Evolutionary conservation across 1,140 invertebrate species (phyloP), one percentile per base, ranked within the genome.

Genomic region (Musca vetustissima): DNA sequence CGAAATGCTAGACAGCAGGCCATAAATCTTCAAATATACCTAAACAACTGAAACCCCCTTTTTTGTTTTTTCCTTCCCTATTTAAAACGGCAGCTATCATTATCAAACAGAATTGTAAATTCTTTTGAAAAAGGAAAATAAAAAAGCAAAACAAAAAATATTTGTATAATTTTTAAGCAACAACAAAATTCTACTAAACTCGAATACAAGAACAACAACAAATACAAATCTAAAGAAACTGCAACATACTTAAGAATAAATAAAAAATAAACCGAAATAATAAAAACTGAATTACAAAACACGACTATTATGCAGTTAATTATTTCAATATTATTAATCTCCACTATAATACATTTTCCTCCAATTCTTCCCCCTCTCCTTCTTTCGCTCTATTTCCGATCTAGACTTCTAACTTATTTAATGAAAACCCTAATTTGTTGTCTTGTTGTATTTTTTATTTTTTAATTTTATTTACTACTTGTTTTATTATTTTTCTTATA

Each of bases 401-500:
- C 24, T 28, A 32, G 19, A 22, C 7, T 57, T 17, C 25, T 57
- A 57, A 57, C 8, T 28, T 57, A 57, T 57, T 57, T 4, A 7
- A 57, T n/a, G 13, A 28, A 57, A 53, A 19, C 9, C 11, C 4
- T 7, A 57, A 57, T 14, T 57, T 57, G 53, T 57, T 57, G 53
- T 57, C 53, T 57, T 57, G 53, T 57, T 57, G 53, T 57, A 55
- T n/a, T n/a, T n/a, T 28, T 25, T 57, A 28, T 57, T 57, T 57
- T 28, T 24, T 53, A 13, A 21, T 53, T 21, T n/a, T n/a, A n/a
- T n/a, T n/a, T n/a, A n/a, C n/a, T 53, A 22, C 52, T 53, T 43
- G 36, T 43, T 53, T 53, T 14, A 53, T 17, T 17, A 17, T 28
- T 57, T 57, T 57, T 15, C n/a, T 57, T 61, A 36, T 61, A 21